phyloP scores from a whole-genome alignment of 2,888 invertebrate genomes.

The Thymelicus acteon region DNA sequence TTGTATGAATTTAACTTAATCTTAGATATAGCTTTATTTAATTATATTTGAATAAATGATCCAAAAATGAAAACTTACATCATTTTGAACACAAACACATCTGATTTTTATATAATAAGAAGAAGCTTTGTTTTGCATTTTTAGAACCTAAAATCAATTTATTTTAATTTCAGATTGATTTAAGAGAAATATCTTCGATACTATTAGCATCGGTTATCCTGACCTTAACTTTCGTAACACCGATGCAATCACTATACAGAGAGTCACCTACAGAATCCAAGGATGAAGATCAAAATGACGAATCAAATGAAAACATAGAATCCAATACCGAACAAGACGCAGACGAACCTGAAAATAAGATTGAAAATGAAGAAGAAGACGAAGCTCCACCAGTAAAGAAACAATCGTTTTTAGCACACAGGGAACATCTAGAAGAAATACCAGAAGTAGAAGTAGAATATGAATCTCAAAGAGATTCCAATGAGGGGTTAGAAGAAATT shows the following conservation, averaged over 20 bases:
- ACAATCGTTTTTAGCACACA: slow-evolving; percentile 68
- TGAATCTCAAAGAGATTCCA: slow-evolving; percentile 68
- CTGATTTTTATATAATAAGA: too few relatives aligned
- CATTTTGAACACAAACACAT: too few relatives aligned
- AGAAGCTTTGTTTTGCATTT: too few relatives aligned
- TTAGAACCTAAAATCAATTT: background rate
- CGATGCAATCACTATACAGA: slow-evolving; percentile 82
- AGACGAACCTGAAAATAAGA: slow-evolving; percentile 43
- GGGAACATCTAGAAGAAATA: slow-evolving; percentile 77
- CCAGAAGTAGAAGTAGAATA: slow-evolving; percentile 75
- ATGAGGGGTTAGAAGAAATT: slow-evolving; percentile 71
- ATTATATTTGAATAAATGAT: too few relatives aligned
- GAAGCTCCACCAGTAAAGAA: slow-evolving; percentile 54
- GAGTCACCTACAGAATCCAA: slow-evolving; percentile 50
- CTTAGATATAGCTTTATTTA: too few relatives aligned
- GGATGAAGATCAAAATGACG: slow-evolving; percentile 40
- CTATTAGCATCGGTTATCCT: slow-evolving; percentile 80
- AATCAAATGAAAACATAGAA: slow-evolving; percentile 43
- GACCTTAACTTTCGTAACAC: slow-evolving; percentile 87
- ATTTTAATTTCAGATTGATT: slow-evolving; percentile 45
- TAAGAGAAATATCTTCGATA: slow-evolving; percentile 82
- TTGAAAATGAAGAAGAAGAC: slow-evolving; percentile 53
- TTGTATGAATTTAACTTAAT: too few relatives aligned
- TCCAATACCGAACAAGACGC: slow-evolving; percentile 39
- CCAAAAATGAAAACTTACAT: too few relatives aligned